A percentile compares a stretch with the other conserved stretches of the same genome.
Evolutionary conservation across 2,888 invertebrate species (phyloP).

Genomic region (Macropis europaea): DNA sequence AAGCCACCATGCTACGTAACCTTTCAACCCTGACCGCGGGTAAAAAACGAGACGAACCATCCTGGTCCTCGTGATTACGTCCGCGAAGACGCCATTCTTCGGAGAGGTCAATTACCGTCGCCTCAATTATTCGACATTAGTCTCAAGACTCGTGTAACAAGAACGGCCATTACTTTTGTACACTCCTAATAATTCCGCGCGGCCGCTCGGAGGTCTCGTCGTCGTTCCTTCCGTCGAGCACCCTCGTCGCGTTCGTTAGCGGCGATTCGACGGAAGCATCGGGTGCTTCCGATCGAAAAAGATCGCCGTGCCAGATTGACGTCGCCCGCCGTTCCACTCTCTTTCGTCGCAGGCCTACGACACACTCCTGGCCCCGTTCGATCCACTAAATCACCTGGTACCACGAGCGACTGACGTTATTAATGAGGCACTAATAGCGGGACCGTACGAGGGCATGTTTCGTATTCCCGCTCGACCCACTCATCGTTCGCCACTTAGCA

Average conservation of each 20-base stretch:
- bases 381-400: constrained; percentile 58
- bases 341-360: constrained; percentile 27
- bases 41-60: too few relatives aligned
- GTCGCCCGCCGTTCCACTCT: constrained; percentile 54
- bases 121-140: too few relatives aligned
- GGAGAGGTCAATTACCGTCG: too few relatives aligned
- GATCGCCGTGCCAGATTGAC: constrained; percentile 47
- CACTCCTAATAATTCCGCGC: constrained; percentile 38
- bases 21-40: too few relatives aligned
- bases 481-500: constrained; percentile 66
- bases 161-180: too few relatives aligned
- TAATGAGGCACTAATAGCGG: constrained; percentile 71
- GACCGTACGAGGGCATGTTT: constrained; percentile 64
- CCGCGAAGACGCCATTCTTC: too few relatives aligned
- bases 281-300: neutral
- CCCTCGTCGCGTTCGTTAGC: constrained; percentile 52
- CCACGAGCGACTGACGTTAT: constrained; percentile 65
- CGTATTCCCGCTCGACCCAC: constrained; percentile 66
- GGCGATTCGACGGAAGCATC: constrained; percentile 30
- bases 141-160: too few relatives aligned
- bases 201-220: neutral
- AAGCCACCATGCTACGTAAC: too few relatives aligned
- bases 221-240: constrained; percentile 17
- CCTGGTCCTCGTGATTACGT: too few relatives aligned
- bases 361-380: constrained; percentile 4